Evolutionary conservation across 2,888 invertebrate species (phyloP), one percentile per base, ranked within the genome.

Genomic region (Conus canariensis): DNA sequence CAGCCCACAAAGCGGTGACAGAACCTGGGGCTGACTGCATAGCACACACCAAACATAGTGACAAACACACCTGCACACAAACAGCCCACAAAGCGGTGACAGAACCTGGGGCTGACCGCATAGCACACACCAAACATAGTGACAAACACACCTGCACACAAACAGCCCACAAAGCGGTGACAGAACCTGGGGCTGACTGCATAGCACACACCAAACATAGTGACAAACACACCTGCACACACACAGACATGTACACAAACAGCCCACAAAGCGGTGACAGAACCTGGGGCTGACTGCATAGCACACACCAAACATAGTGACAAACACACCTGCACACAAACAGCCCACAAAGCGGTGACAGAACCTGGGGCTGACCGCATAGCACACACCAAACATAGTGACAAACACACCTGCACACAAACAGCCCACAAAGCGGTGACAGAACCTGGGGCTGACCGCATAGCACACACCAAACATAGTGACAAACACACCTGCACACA

Each of bases 121-220:
- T 64, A 5, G 0, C 74, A 74, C 74, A 74, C 74, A 74, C 74
- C 3, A 19, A 22, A 70, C 70, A 70, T 19, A 70, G 25, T 25
- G 25, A 77, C 77, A 77, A n/a, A 77, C n/a, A n/a, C n/a, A n/a
- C 25, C 7, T 25, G 60, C 58, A 88, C 56, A 88, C 77, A 77
- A 12, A 74, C 74, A 74, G n/a, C n/a, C n/a, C n/a, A n/a, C n/a
- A n/a, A n/a, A n/a, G 30, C 30, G 30, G 30, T 30, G 30, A 30
- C 30, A 30, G 30, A 30, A 30, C 30, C 30, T 30, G 30, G 30
- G 30, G 30, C 30, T 30, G 30, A 19, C 74, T n/a, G 74, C 16
- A 10, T 64, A 5, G 0, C 74, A 74, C 74, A 74, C 74, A 74
- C 74, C 3, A 19, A 22, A 70, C 70, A 70, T 19, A 70, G 25